Evolutionary conservation across 2,113 vertebrate species (phyloP).

Genomic region (Sigmodon hispidus): DNA sequence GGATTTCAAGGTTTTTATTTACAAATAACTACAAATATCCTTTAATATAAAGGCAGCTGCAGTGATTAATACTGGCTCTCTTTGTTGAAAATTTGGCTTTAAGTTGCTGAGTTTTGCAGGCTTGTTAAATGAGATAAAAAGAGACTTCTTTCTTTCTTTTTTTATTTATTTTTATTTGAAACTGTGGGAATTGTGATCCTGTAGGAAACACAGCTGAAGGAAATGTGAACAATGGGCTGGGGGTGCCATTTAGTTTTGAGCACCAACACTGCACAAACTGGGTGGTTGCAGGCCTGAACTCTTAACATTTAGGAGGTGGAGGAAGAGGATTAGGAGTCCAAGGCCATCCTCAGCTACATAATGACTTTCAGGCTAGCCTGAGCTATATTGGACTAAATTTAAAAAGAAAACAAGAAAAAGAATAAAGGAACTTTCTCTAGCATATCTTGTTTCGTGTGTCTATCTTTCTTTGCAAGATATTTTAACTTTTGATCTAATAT

Average conservation of each 20-base stretch:
- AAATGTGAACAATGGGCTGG: constrained; percentile 18
- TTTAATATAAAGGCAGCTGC: background rate
- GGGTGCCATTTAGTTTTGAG: background rate
- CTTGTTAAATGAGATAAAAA: background rate
- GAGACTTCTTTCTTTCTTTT: background rate
- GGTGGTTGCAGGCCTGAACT: background rate
- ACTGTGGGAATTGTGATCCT: background rate
- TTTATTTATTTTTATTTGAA: background rate
- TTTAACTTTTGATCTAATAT: background rate
- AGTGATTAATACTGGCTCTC: background rate
- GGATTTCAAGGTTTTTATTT: constrained; percentile 42
- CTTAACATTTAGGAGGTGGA: background rate
- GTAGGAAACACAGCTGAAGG: constrained; percentile 33
- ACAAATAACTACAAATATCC: constrained; percentile 11
- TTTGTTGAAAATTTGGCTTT: background rate
- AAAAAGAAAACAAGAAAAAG: background rate
- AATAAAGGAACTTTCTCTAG: background rate
- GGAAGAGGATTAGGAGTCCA: background rate
- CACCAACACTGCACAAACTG: background rate
- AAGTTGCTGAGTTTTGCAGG: background rate
- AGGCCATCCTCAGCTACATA: background rate
- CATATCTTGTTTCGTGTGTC: background rate
- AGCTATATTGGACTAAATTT: background rate
- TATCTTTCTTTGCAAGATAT: background rate
- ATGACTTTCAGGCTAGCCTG: background rate